Evolutionary conservation across 2,113 vertebrate species (phyloP), one percentile per base, ranked within the genome.

Genomic region (Lates calcarifer): DNA sequence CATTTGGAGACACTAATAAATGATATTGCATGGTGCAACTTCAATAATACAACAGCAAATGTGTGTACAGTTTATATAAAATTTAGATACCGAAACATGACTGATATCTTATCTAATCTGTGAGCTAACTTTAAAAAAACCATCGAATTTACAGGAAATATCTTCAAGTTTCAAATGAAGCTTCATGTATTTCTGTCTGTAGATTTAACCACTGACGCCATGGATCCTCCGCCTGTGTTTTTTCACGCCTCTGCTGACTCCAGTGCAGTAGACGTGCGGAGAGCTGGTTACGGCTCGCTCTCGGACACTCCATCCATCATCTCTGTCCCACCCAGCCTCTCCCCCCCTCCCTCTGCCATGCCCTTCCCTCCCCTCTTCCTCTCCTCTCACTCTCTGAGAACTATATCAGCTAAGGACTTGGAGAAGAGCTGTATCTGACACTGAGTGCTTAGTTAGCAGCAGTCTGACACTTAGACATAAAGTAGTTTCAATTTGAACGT

Each of bases 391-490:
- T 90, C 89, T 24, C 89, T 95, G 51, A 91, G 92, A 74, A 95
- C 94, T 6, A 95, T 95, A 83, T 95, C 94, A 0, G 95, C 94
- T 1, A 84, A 87, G 80, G 94, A 95, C 47, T 86, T 95, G 84
- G 88, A 95, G 90, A 94, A 89, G 73, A 87, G 90, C 90, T 94
- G 87, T 24, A 78, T 95, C 71, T 95, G 87, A 95, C 8, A 12
- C 1, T 2, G 3, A 66, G 37, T 6, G 22, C 15, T 62, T 29
- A 20, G 5, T 24, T 2, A 51, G 37, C 51, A 33, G 35, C 51
- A 33, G 35, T 41, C 15, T 22, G 62, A 64, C 26, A 55, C 17
- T 20, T 61, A 10, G 18, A 39, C 33, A 29, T 41, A 6, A 67
- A 15, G 56, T 65, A 47, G 65, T 10, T 39, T 29, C 62, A 61